Evolutionary conservation across 2,888 invertebrate genomes (phyloP).

Genomic region (Acrobasis consociella): DNA sequence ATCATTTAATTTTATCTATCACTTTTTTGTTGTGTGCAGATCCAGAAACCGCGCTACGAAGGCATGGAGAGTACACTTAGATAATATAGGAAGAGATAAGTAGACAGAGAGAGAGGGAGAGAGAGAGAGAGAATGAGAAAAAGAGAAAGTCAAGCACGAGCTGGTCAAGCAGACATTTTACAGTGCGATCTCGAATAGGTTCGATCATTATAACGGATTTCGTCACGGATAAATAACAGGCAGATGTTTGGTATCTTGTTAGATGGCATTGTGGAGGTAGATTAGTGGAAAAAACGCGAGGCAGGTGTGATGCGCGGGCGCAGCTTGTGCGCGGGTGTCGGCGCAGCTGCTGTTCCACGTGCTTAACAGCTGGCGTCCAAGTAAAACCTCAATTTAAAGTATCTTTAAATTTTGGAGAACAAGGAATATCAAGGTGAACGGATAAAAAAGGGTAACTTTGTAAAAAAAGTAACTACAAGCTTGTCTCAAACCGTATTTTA

Average conservation of each 20-base stretch:
- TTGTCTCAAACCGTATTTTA: too few relatives aligned
- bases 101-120: too few relatives aligned
- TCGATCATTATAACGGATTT: neutral
- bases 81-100: too few relatives aligned
- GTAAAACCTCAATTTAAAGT: slow-evolving; percentile 26
- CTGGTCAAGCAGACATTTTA: too few relatives aligned
- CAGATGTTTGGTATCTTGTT: slow-evolving; percentile 40
- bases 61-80: too few relatives aligned
- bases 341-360: slow-evolving; percentile 74
- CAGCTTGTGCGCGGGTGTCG: slow-evolving; percentile 74
- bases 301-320: slow-evolving; percentile 59
- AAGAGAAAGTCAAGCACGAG: too few relatives aligned
- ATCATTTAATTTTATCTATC: too few relatives aligned
- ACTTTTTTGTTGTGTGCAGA: too few relatives aligned
- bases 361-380: slow-evolving; percentile 68
- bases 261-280: slow-evolving; percentile 41
- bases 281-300: slow-evolving; percentile 50
- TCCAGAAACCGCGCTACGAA: too few relatives aligned
- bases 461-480: too few relatives aligned
- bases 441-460: too few relatives aligned
- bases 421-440: neutral
- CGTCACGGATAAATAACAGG: slow-evolving; percentile 24
- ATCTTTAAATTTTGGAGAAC: slow-evolving; percentile 8
- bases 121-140: too few relatives aligned
- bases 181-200: neutral